Percentiles rank a stretch among this genome's conserved stretches.
Conservation (phyloP, 1,140 invertebrate genomes). For the Pararge aegeria region DNA sequence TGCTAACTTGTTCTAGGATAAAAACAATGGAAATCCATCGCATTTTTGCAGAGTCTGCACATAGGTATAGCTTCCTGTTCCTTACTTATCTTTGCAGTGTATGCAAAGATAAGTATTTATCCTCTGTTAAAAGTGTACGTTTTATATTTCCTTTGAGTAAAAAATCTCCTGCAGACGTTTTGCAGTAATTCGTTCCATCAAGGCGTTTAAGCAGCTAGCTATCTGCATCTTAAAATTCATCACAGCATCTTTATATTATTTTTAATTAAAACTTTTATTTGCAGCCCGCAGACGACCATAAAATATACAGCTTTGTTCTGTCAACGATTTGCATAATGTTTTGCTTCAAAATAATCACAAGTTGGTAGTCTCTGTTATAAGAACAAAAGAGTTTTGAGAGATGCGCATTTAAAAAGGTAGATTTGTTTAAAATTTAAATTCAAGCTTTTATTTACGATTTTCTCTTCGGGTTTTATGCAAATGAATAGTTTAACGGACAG, state of each 20-base stretch:
- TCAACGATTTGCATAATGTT: conserved; percentile 53
- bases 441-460: conserved; percentile 44
- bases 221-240: conserved; percentile 12
- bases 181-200: conserved; percentile 7
- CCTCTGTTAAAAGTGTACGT: not conserved
- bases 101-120: not conserved
- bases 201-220: conserved; percentile 7
- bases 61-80: too few relatives aligned
- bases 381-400: conserved; percentile 43
- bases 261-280: conserved; percentile 11
- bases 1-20: too few relatives aligned
- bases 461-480: conserved; percentile 36
- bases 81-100: too few relatives aligned
- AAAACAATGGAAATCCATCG: too few relatives aligned
- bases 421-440: conserved; percentile 48
- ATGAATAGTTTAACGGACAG: conserved; percentile 31
- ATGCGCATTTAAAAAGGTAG: conserved; percentile 39
- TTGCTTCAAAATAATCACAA: conserved; percentile 45
- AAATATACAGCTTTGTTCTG: conserved; percentile 15
- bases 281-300: not conserved
- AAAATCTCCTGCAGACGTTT: conserved; percentile 4
- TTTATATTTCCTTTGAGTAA: not conserved
- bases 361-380: conserved; percentile 40
- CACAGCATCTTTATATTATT: conserved; percentile 8
- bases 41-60: too few relatives aligned